These are phyloP conservation scores for Limnephilus marmoratus DNA, from an alignment of 2,888 invertebrate species.

Conservation along the genomic window DNA sequence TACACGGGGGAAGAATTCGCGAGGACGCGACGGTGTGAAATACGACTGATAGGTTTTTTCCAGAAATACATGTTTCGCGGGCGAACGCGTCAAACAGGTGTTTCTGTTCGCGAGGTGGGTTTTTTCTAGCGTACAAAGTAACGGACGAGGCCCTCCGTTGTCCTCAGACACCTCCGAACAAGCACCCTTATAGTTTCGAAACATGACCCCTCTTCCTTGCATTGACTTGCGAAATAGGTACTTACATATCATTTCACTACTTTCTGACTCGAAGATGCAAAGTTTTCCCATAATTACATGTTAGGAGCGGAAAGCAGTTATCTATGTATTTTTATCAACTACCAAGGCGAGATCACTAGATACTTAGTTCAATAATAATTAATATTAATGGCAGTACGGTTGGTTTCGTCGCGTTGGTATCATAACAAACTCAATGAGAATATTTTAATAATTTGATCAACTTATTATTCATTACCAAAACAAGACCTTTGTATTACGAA, in stretches of 20 bases:
- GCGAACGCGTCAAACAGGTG: constrained; percentile 57
- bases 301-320: not conserved
- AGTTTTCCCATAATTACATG: not conserved
- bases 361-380: not conserved
- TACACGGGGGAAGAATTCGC: constrained; percentile 58
- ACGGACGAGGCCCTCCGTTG: not conserved
- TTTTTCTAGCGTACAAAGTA: constrained; percentile 7
- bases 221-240: not conserved
- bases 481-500: constrained; percentile 22
- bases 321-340: not conserved
- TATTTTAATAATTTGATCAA: constrained; percentile 5
- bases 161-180: not conserved
- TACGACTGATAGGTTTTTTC: constrained; percentile 57
- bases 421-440: not conserved
- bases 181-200: not conserved
- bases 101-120: not conserved
- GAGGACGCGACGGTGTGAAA: constrained; percentile 50
- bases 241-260: not conserved
- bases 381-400: not conserved
- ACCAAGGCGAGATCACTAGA: not conserved
- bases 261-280: not conserved
- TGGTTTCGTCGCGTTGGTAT: not conserved
- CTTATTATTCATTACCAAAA: constrained; percentile 28
- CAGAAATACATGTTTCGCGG: constrained; percentile 50
- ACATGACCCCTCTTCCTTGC: not conserved